phyloP scores from a whole-genome alignment of 2,888 invertebrate species.

The Volucella zonaria region DNA sequence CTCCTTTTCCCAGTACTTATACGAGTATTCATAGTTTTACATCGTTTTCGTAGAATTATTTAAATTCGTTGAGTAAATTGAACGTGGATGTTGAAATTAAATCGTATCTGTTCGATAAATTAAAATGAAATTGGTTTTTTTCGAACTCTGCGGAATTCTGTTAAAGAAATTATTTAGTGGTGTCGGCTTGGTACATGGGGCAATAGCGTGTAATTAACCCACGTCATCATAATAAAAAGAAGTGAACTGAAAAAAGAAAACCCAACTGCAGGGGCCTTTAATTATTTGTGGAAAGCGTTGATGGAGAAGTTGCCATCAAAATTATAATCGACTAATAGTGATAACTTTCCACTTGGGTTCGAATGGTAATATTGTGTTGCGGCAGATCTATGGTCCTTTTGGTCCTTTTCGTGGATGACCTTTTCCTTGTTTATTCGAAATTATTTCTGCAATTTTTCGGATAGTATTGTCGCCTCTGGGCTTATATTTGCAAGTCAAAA shows the following conservation, averaged over 20 bases:
- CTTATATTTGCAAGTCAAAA: too few species aligned
- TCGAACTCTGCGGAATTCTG: too few species aligned
- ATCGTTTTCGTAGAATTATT: not conserved
- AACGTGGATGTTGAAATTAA: constrained; percentile 1
- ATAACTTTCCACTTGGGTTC: too few species aligned
- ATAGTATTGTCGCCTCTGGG: too few species aligned
- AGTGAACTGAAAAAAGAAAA: not conserved
- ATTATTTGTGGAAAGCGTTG: too few species aligned
- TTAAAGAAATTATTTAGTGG: not conserved
- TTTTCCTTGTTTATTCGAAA: too few species aligned
- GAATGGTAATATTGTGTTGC: too few species aligned
- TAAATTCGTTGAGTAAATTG: not conserved
- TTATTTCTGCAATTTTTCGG: too few species aligned
- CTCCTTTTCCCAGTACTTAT: not conserved
- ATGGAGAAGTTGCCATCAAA: too few species aligned
- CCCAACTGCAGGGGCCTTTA: not conserved
- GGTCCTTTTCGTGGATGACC: too few species aligned
- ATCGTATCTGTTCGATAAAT: not conserved
- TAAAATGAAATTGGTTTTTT: not conserved
- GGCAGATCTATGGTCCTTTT: too few species aligned
- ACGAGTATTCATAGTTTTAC: not conserved
- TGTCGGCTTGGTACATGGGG: not conserved
- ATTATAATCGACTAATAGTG: too few species aligned
- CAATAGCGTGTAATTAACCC: not conserved
- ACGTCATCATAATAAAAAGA: not conserved